Conservation (phyloP, 2,888 invertebrate genomes). For the Phengaris alcon region DNA sequence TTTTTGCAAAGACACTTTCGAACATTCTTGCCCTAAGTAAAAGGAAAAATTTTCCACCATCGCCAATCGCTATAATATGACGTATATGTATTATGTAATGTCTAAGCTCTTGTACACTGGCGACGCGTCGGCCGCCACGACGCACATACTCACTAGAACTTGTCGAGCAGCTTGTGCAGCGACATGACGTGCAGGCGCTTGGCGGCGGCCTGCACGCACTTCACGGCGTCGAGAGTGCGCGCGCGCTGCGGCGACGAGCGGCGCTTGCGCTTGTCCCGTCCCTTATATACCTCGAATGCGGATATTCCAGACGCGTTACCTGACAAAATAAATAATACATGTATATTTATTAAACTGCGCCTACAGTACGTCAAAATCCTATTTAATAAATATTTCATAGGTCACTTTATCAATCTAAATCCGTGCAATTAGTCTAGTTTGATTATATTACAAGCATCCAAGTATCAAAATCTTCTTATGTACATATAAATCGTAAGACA, state of each 20-base stretch:
- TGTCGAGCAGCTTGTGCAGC: constrained; percentile 74
- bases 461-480: too few relatives aligned
- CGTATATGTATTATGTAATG: too few relatives aligned
- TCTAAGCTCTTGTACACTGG: neutral
- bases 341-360: neutral
- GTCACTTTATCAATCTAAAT: too few relatives aligned
- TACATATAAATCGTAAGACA: too few relatives aligned
- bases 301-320: constrained; percentile 68
- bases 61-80: too few relatives aligned
- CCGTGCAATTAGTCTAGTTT: too few relatives aligned
- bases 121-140: neutral
- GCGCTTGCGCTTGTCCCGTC: constrained; percentile 51
- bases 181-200: constrained; percentile 74
- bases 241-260: constrained; percentile 43
- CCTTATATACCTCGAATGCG: constrained; percentile 73
- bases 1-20: too few relatives aligned
- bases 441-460: too few relatives aligned
- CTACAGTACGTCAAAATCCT: too few relatives aligned
- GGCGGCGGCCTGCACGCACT: constrained; percentile 78
- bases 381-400: too few relatives aligned
- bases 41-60: too few relatives aligned
- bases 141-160: constrained; percentile 60
- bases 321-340: constrained; percentile 37
- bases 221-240: constrained; percentile 71
- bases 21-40: too few relatives aligned